Conservation (phyloP, 2,888 invertebrate genomes). For the Halocaridina rubra region DNA sequence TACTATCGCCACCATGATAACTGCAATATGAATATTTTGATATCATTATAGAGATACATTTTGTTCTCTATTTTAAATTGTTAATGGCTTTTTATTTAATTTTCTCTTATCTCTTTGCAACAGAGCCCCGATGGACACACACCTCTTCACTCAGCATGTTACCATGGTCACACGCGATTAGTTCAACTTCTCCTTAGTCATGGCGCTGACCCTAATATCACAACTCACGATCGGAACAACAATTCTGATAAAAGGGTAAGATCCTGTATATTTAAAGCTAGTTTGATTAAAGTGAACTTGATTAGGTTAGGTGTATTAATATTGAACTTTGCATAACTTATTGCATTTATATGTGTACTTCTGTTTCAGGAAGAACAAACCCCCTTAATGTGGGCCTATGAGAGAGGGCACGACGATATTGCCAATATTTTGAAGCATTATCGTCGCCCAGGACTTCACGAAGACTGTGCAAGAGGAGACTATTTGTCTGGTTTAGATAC, state of each 20-base stretch:
- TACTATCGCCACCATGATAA: no score
- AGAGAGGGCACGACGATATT: constrained; percentile 70
- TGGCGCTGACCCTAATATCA: constrained; percentile 70
- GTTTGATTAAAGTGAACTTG: no score
- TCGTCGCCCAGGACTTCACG: constrained; percentile 68
- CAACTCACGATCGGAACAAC: constrained; percentile 66
- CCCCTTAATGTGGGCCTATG: constrained; percentile 71
- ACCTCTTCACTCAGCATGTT: constrained; percentile 71
- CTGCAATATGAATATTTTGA: no score
- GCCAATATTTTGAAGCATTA: constrained; percentile 70
- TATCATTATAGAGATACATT: no score
- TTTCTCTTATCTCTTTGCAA: no score
- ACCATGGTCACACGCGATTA: constrained; percentile 70
- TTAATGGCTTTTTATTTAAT: no score
- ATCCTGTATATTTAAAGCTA: no score
- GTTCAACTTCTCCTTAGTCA: constrained; percentile 70
- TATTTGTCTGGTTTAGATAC: constrained; percentile 68
- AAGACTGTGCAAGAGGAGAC: constrained; percentile 70
- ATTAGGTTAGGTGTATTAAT: no score
- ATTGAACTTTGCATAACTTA: not conserved
- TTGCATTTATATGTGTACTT: not conserved
- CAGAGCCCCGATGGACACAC: constrained; percentile 70
- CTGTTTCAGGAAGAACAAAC: constrained; percentile 67
- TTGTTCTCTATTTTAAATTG: no score
- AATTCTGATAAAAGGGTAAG: constrained; percentile 64